Base-by-base conservation (phyloP, 2,888 invertebrate species). In the Julus scanicus region DNA sequence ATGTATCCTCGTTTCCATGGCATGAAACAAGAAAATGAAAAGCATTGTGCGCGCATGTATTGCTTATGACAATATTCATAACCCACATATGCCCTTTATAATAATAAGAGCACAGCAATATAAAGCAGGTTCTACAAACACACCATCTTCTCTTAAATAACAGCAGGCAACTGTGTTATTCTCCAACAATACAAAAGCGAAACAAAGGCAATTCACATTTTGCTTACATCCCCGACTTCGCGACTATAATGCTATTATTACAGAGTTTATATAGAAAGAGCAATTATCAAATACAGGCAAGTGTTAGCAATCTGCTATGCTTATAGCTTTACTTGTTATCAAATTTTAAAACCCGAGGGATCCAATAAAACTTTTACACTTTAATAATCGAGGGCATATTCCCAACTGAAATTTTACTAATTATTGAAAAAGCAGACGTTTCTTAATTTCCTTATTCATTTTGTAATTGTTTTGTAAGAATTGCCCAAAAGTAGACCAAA, bases 131-230 rank as follows among this genome's bases (percentile, higher is more conserved):
- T 37, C 37, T 11, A 13, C 13, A 13, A 80, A 11, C 20, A n/a
- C 80, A 29, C 1, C 80, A 80, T 80, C 13, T 80, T 13, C 80
- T 29, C 37, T 80, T 80, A 80, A 37, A 80, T 37, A 80, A 13
- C 37, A 13, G 4, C 37, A 2, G 9, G 29, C 71, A 11, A 80
- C 13, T 11, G 13, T 37, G 80, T 37, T 80, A 80, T 80, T 80
- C 13, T 13, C 9, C 3, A 80, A 80, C 71, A 80, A 80, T 80
- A 37, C 80, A 80, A 80, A 71, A 5, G 13, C 9, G 37, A 80
- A 80, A 80, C 80, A 80, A 80, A 29, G 80, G 37, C 20, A 37
- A 80, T 37, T 80, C 80, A 37, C 80, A 80, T 80, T 29, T 80
- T 13, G 37, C 80, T 29, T 6, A 80, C 13, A 80, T 80, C 80